A percentile compares a stretch with the other conserved stretches of the same genome.
phyloP scores from a whole-genome alignment of 2,888 invertebrate species.

The Metacarcinus magister region DNA sequence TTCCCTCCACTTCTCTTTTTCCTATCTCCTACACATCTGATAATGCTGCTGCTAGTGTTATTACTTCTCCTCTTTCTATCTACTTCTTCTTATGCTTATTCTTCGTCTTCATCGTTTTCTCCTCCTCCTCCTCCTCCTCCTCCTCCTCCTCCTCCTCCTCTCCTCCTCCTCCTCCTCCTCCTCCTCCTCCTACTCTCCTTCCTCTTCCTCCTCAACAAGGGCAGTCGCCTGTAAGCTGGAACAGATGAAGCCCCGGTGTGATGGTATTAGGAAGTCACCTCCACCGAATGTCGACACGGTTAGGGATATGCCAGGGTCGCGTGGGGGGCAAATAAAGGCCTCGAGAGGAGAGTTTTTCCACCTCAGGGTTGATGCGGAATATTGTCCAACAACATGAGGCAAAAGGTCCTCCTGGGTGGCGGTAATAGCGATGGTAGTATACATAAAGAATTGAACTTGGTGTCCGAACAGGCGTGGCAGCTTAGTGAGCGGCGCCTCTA shows the following conservation, averaged over 20 bases:
- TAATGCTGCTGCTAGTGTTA: background rate
- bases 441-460: background rate
- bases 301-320: background rate
- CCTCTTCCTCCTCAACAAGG: background rate
- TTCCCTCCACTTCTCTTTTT: background rate
- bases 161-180: background rate
- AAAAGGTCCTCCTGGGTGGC: background rate
- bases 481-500: background rate
- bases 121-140: background rate
- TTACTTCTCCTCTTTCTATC: background rate
- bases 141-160: no score
- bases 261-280: background rate
- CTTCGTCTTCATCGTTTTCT: background rate
- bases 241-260: background rate
- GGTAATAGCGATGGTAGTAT: background rate
- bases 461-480: background rate
- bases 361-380: background rate
- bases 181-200: background rate
- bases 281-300: background rate
- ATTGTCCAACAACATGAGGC: background rate
- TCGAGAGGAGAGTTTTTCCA: slow-evolving; percentile 31
- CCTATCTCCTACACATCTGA: background rate
- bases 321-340: background rate
- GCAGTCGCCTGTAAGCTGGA: background rate
- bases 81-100: background rate